phyloP scores from a whole-genome alignment of 2,113 vertebrate genomes.

The Mungos mungo region DNA sequence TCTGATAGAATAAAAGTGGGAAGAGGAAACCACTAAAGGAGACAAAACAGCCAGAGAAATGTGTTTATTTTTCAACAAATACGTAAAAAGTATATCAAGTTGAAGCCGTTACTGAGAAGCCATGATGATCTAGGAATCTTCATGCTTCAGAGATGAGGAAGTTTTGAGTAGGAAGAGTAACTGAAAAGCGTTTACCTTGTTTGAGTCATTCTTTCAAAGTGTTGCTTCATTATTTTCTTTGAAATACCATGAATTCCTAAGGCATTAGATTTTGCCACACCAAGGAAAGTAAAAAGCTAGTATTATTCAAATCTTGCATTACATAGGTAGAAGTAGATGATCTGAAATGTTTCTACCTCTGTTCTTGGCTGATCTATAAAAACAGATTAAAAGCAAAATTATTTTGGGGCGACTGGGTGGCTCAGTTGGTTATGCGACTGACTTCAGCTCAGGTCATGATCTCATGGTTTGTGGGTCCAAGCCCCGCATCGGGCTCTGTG shows the following conservation, averaged over 20 bases:
- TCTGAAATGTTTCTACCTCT: background rate
- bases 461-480: too few species aligned
- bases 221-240: constrained; percentile 40
- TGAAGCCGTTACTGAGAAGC: background rate
- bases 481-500: too few species aligned
- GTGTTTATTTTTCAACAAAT: background rate
- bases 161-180: background rate
- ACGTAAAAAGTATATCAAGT: background rate
- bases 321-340: background rate
- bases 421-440: too few species aligned
- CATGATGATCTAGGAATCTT: background rate
- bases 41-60: background rate
- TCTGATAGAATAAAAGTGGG: background rate
- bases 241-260: background rate
- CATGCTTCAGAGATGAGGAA: background rate
- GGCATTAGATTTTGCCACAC: background rate
- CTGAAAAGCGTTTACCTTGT: background rate
- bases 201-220: background rate
- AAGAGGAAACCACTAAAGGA: background rate
- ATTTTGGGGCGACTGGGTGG: too few species aligned
- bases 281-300: background rate
- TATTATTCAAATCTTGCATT: background rate
- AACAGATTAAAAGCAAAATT: background rate
- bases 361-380: background rate
- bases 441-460: too few species aligned